A percentile compares a stretch with the other conserved stretches of the same genome.
phyloP scores from a whole-genome alignment of 2,797 vertebrate genomes.

The Betta splendens region DNA sequence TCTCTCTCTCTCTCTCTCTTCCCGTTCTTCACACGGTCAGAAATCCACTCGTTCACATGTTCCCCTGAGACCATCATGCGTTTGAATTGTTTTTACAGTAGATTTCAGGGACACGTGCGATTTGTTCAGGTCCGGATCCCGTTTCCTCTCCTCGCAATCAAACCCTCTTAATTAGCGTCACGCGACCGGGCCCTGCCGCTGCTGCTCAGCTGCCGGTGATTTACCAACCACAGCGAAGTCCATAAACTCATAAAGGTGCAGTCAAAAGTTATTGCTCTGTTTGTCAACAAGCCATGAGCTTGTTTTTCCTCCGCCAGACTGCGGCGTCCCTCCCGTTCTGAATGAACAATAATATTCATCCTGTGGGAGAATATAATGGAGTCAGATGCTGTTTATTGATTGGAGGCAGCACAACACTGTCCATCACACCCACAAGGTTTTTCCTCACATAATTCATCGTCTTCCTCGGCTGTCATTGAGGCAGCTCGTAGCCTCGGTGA shows the following conservation, averaged over 20 bases:
- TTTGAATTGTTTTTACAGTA: too few relatives aligned
- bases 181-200: neutral
- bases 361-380: constrained; percentile 40
- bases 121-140: too few relatives aligned
- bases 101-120: too few relatives aligned
- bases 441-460: constrained; percentile 3
- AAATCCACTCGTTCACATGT: too few relatives aligned
- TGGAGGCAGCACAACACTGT: constrained; percentile 10
- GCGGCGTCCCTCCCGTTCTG: constrained; percentile 10
- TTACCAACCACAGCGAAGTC: constrained; percentile 47
- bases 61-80: too few relatives aligned
- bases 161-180: constrained; percentile 43
- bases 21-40: too few relatives aligned
- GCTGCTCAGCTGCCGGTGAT: constrained; percentile 29
- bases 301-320: constrained; percentile 5
- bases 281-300: constrained; percentile 38
- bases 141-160: constrained; percentile 41
- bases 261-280: constrained; percentile 53
- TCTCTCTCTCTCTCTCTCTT: neutral
- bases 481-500: constrained; percentile 4
- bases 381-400: constrained; percentile 52
- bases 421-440: constrained; percentile 12
- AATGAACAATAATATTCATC: constrained; percentile 37
- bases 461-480: constrained; percentile 9
- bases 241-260: constrained; percentile 30